Evolutionary conservation across 1,140 invertebrate genomes (phyloP).

Genomic region (Acromyrmex heyeri): DNA sequence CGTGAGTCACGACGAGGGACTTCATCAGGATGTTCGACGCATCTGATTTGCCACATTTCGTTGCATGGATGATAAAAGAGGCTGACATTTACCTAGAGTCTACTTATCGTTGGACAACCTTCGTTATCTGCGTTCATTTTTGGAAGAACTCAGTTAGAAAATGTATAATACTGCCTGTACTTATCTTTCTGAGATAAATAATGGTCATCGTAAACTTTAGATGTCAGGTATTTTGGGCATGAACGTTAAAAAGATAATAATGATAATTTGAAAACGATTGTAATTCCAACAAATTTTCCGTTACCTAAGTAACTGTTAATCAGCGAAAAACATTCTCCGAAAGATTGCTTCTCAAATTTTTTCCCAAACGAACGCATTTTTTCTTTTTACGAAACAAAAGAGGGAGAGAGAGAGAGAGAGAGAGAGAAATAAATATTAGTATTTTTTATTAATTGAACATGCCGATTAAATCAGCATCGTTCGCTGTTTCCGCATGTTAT

Average conservation of each 20-base stretch:
- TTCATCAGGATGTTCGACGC: slow-evolving; percentile 71
- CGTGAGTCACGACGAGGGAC: slow-evolving; percentile 80
- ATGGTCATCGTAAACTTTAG: neutral
- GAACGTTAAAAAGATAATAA: neutral
- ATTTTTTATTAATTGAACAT: slow-evolving; percentile 10
- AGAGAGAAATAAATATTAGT: neutral
- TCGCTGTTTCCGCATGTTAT: slow-evolving; percentile 43
- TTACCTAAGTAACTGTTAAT: neutral
- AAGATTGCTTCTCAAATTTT: neutral
- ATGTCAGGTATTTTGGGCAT: neutral
- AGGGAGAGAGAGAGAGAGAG: neutral
- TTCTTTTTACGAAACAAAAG: neutral
- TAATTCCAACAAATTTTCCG: neutral
- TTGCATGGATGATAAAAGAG: slow-evolving; percentile 7
- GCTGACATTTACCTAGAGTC: neutral
- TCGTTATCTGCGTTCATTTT: neutral
- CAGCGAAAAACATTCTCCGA: neutral
- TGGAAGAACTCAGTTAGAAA: neutral
- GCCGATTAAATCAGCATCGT: slow-evolving; percentile 26
- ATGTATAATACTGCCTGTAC: neutral
- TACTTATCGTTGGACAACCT: slow-evolving; percentile 4
- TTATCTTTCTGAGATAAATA: slow-evolving; percentile 20
- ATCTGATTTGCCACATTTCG: slow-evolving; percentile 13
- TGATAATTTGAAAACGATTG: slow-evolving; percentile 2
- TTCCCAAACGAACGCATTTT: neutral